A percentile compares a stretch with the other conserved stretches of the same genome.
phyloP scores from a whole-genome alignment of 2,888 invertebrate genomes.

The Cosmopolites sordidus region DNA sequence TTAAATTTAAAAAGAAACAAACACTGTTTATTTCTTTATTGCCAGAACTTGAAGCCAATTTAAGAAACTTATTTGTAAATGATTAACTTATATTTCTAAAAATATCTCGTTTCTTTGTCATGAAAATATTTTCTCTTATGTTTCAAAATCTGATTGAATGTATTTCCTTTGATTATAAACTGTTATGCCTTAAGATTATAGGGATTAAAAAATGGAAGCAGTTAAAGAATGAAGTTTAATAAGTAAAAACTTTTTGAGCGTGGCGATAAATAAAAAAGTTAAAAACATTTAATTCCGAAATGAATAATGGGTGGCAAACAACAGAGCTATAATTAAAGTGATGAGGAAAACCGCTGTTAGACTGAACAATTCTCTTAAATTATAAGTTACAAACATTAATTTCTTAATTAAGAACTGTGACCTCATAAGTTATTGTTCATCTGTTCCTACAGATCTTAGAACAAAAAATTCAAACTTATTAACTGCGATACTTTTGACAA shows the following conservation, averaged over 20 bases:
- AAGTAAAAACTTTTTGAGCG: constrained; percentile 27
- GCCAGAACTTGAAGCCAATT: too few species aligned
- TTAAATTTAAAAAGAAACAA: too few species aligned
- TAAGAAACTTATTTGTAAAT: too few species aligned
- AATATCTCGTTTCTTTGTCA: too few species aligned
- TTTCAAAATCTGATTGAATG: too few species aligned
- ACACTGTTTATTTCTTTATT: too few species aligned
- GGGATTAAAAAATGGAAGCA: constrained; percentile 18
- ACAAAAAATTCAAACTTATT: constrained; percentile 41
- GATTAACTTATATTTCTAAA: too few species aligned
- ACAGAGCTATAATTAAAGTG: constrained; percentile 32
- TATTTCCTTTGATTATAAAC: neutral
- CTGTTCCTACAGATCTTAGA: constrained; percentile 40
- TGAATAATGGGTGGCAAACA: constrained; percentile 28
- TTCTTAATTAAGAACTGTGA: constrained; percentile 49
- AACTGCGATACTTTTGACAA: constrained; percentile 47
- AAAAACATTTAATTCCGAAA: constrained; percentile 27
- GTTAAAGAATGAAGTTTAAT: constrained; percentile 26
- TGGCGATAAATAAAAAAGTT: constrained; percentile 28
- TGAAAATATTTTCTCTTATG: too few species aligned
- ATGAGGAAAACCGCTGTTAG: constrained; percentile 37
- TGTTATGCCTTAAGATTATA: constrained; percentile 16
- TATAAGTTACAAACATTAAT: constrained; percentile 43
- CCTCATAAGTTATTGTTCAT: constrained; percentile 47
- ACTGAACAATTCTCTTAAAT: constrained; percentile 38